These are phyloP conservation scores for Temnothorax curvispinosus DNA, from an alignment of 1,140 invertebrate species.

Conservation along the genomic window DNA sequence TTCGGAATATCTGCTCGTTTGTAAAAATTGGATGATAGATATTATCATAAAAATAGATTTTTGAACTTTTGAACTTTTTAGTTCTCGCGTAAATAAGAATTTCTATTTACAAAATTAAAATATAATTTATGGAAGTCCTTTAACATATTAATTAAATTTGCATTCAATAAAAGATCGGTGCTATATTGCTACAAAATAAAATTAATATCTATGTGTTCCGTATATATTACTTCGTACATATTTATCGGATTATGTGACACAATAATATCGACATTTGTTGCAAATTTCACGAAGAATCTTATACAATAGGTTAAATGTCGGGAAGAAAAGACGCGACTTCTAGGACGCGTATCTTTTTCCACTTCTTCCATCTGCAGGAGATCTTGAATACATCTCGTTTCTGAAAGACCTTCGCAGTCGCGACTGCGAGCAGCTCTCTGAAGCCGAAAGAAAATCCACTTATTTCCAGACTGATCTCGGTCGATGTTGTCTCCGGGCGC, in stretches of 20 bases:
- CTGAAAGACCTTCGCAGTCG: conserved; percentile 1
- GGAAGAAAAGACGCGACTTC: neutral
- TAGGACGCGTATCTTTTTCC: neutral
- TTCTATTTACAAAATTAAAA: neutral
- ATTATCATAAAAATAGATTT: neutral
- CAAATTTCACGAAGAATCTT: neutral
- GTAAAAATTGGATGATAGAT: neutral
- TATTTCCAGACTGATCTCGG: conserved; percentile 54
- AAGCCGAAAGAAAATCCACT: conserved; percentile 51
- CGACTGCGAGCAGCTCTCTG: neutral
- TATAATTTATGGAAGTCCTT: neutral
- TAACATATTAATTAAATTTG: neutral
- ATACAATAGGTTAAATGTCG: neutral
- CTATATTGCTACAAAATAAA: neutral
- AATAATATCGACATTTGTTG: neutral
- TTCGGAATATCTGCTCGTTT: neutral
- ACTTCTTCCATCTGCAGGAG: neutral
- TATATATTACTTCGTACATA: neutral
- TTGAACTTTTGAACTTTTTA: neutral
- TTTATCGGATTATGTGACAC: neutral
- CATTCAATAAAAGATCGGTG: neutral
- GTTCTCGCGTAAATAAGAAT: neutral
- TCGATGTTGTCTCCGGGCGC: conserved; percentile 39
- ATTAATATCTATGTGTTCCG: neutral
- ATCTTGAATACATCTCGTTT: conserved; percentile 38